Evolutionary conservation across 2,113 vertebrate species (phyloP).

Genomic region (Meles meles): DNA sequence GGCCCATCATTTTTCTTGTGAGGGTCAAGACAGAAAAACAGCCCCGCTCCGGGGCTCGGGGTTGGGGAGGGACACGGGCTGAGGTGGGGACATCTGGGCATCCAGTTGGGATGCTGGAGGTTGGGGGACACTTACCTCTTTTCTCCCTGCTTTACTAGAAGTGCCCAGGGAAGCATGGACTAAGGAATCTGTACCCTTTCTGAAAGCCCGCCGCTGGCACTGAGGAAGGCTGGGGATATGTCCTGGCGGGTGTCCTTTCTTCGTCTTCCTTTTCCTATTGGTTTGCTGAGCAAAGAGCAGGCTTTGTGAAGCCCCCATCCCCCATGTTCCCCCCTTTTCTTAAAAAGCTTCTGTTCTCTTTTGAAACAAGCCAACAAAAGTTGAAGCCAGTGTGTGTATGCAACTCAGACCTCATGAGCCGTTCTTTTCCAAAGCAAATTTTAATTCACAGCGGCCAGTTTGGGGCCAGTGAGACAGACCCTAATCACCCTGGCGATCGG

Average conservation of each 20-base stretch:
- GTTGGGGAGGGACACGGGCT: no score
- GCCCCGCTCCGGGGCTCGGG: constrained; percentile 33
- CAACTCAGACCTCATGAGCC: neutral
- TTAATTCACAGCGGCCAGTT: neutral
- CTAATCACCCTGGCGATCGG: neutral
- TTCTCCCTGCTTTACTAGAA: neutral
- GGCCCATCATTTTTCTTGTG: constrained; percentile 80
- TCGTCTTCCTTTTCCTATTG: neutral
- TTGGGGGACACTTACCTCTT: neutral
- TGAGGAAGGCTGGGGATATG: neutral
- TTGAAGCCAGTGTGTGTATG: neutral
- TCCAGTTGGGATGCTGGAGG: neutral
- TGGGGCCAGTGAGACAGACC: neutral
- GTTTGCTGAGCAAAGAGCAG: constrained; percentile 11
- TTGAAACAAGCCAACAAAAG: neutral
- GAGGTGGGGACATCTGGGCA: neutral
- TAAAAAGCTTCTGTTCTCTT: constrained; percentile 18
- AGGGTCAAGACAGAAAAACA: constrained; percentile 73
- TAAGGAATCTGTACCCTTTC: neutral
- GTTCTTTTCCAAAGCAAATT: neutral
- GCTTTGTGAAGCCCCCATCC: neutral
- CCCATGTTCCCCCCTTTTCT: neutral
- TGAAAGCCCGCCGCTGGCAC: neutral
- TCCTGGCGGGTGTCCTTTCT: neutral
- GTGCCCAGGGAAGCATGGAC: neutral